phyloP scores from a whole-genome alignment of 92 coral and sea anemone species.

The Bergia sp. region DNA sequence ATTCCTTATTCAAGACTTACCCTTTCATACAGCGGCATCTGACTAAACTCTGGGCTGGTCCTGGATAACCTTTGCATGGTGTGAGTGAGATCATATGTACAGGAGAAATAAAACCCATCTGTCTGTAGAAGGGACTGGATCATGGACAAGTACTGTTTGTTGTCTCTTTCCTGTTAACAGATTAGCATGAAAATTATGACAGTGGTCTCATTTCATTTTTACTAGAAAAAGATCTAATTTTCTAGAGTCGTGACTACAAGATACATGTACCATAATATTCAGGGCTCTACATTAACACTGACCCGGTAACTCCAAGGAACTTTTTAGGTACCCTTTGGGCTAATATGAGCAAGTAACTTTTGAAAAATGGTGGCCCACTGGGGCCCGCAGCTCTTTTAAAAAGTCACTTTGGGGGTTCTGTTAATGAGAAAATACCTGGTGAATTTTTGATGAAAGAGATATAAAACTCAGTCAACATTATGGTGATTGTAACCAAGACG shows the following conservation, averaged over 20 bases:
- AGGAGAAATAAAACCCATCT: slow-evolving; percentile 95
- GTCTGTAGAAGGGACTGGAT: slow-evolving; percentile 87
- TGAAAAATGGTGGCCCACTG: no score
- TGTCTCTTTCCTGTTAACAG: slow-evolving; percentile 58
- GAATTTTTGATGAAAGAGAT: no score
- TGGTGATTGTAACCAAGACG: no score
- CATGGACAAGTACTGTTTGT: slow-evolving; percentile 87
- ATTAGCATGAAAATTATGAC: no score
- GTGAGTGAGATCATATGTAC: slow-evolving; percentile 94
- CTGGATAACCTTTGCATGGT: slow-evolving; percentile 90
- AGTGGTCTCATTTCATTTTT: neutral
- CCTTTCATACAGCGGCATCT: slow-evolving; percentile 98
- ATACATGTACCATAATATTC: neutral
- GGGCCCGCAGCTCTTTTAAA: no score
- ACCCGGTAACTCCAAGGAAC: no score
- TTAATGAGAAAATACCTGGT: no score
- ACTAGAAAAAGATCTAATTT: neutral
- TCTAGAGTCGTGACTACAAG: neutral
- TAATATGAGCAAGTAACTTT: no score
- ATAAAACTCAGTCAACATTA: no score
- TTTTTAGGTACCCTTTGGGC: no score
- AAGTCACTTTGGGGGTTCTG: no score
- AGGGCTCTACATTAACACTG: no score
- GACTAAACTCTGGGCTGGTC: slow-evolving; percentile 94
- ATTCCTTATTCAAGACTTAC: slow-evolving; percentile 39